Base-by-base conservation (phyloP, 2,888 invertebrate species). In the Pseudococcus longispinus region DNA sequence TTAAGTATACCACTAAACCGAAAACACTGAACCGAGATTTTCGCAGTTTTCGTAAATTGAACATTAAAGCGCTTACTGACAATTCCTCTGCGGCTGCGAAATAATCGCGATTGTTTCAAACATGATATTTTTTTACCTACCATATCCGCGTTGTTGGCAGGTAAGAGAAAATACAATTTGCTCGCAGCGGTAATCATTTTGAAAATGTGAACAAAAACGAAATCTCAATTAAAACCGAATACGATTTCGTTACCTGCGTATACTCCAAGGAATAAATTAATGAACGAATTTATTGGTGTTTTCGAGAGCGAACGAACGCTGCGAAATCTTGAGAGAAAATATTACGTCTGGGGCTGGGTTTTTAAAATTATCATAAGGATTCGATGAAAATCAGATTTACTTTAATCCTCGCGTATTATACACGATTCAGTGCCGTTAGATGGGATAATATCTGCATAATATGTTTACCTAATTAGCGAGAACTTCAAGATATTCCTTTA, bases 401-500 rank as follows among this genome's bases (percentile, higher is more conserved):
- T 23, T 26, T 26, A 65, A 65, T 26, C 65, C 65, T 23, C 23
- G 15, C 13, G 65, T 65, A 65, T 65, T 26, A 65, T 26, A 11
- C 23, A 65, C 65, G 26, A 65, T 65, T 65, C 65, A 65, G 26
- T 65, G 26, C 65, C 26, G 11, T 65, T 65, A 15, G 23, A 65
- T 2, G n/a, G 51, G 51, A 65, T 65, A 65, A 65, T 26, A 65
- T 26, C 23, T 65, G 65, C 26, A 13, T 65, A 26, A 13, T 26
- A 65, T 37, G 29, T 26, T 74, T 74, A 74, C 74, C 74, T 74
- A 74, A 74, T 74, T 74, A 74, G 37, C 37, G 74, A n/a, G 37
- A 37, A 4, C 74, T 74, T 74, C 74, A 74, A 74, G 74, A 74
- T n/a, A 74, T 74, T 29, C 37, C 37, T 74, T 74, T 37, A 74